Evolutionary conservation across 2,113 vertebrate species (phyloP), one percentile per base, ranked within the genome.

Genomic region (Lutjanus erythropterus): DNA sequence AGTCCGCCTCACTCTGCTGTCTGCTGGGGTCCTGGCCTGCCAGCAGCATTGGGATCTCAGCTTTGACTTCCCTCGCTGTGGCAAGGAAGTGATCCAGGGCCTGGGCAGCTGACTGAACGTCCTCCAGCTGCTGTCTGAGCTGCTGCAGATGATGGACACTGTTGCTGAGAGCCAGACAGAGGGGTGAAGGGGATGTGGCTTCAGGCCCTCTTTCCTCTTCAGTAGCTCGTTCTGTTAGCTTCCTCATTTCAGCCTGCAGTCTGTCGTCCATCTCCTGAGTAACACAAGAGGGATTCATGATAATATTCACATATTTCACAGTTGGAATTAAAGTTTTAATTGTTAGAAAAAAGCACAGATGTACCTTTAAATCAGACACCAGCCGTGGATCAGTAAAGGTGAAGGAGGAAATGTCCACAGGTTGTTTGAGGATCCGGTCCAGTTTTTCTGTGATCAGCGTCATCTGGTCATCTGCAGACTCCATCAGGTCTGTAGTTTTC

Each of bases 1-100:
- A 25, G 23, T 93, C 93, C 3, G 49, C 78, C 61, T 77, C 62
- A 92, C 80, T 60, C 66, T 74, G 50, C 88, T 90, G 49, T 23
- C 75, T 70, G 79, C 84, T 81, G 96, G 72, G 73, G 11, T 65
- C 44, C 91, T 69, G 76, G 71, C 52, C 41, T 39, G 58, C 80
- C 56, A 41, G 5, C 27, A 81, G 21, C 10, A 15, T 27, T 29
- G 78, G 90, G 39, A 85, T 59, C 16, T 93, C 86, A 7, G 73
- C 70, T 23, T 93, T 81, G 11, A 90, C 69, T 47, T 68, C 90
- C 71, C 85, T 94, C 64, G 97, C 56, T 0, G 93, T 89, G 67
- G 83, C 80, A 79, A 98, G 81, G 85, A 98, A 95, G 11, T 19
- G 78, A 44, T 96, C 92, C 73, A 97, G 80, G 65, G 92, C 92